These are phyloP conservation scores for Cydia splendana DNA, from an alignment of 1,140 invertebrate genomes.

Conservation along the genomic window DNA sequence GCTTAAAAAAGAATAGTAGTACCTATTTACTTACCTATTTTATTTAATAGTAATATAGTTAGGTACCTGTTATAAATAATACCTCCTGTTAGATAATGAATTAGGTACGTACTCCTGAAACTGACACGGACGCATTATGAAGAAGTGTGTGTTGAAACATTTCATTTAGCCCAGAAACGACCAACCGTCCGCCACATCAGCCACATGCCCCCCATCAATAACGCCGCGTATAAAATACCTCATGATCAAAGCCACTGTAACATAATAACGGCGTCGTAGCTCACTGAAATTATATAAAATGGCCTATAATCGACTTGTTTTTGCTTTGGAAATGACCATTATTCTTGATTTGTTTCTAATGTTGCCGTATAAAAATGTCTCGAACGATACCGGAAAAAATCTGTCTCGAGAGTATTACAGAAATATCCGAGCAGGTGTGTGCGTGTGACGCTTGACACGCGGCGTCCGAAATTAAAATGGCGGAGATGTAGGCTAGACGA, in stretches of 20 bases:
- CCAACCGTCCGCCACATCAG: constrained; percentile 57
- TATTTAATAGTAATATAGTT: no score
- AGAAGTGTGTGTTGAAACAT: constrained; percentile 62
- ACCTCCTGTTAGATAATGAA: not conserved
- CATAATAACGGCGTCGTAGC: constrained; percentile 62
- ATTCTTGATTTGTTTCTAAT: constrained; percentile 71
- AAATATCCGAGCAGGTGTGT: constrained; percentile 52
- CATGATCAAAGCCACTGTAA: constrained; percentile 69
- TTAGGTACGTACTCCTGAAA: constrained; percentile 42
- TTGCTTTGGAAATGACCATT: constrained; percentile 70
- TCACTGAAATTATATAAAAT: constrained; percentile 73
- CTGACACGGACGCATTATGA: constrained; percentile 48
- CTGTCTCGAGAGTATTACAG: constrained; percentile 52
- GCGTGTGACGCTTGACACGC: constrained; percentile 55
- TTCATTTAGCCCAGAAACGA: constrained; percentile 49
- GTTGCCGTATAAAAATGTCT: constrained; percentile 68
- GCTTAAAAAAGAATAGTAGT: no score
- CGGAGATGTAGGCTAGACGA: constrained; percentile 49
- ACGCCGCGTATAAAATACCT: constrained; percentile 57
- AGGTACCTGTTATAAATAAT: no score
- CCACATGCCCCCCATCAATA: constrained; percentile 63
- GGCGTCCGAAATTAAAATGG: constrained; percentile 59
- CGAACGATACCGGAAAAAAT: constrained; percentile 48
- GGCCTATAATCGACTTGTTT: constrained; percentile 75
- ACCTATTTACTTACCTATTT: no score